Evolutionary conservation across 2,888 invertebrate species (phyloP).

Genomic region (Mactromeris polynyma): DNA sequence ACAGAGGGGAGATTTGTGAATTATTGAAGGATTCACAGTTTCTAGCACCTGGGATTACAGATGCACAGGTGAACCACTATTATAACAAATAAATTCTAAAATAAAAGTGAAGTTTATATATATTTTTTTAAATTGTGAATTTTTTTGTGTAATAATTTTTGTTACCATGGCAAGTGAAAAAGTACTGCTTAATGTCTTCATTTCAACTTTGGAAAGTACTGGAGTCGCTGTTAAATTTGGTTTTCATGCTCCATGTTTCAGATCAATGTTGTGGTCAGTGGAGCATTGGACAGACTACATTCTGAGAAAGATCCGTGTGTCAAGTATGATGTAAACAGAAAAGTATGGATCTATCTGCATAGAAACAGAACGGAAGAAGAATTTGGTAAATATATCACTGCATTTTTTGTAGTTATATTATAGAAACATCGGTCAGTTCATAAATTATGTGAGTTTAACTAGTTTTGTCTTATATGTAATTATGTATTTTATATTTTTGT

Average conservation of each 20-base stretch:
- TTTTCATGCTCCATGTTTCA: constrained; percentile 60
- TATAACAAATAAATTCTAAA: too few species aligned
- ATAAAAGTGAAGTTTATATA: too few species aligned
- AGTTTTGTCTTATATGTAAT: too few species aligned
- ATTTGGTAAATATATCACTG: constrained; percentile 88
- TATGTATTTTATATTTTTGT: constrained; percentile 55
- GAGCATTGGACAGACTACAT: constrained; percentile 95
- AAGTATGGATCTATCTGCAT: constrained; percentile 98
- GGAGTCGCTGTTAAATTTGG: too few species aligned
- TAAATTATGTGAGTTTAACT: neutral
- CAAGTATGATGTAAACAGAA: constrained; percentile 95
- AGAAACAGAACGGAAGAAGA: constrained; percentile 91
- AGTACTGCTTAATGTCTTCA: too few species aligned
- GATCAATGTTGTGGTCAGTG: constrained; percentile 90
- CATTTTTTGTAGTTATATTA: too few species aligned
- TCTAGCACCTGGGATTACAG: constrained; percentile 88
- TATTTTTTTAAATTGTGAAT: too few species aligned
- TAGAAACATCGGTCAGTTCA: neutral
- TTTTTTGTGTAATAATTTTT: too few species aligned
- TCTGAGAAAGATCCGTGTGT: constrained; percentile 97
- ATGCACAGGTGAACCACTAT: constrained; percentile 86
- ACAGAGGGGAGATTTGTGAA: constrained; percentile 96
- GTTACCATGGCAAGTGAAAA: too few species aligned
- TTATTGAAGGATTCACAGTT: constrained; percentile 93
- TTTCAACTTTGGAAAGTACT: too few species aligned